Evolutionary conservation across 2,888 invertebrate species (phyloP), one percentile per base, ranked within the genome.

Genomic region (Andrena marginata): DNA sequence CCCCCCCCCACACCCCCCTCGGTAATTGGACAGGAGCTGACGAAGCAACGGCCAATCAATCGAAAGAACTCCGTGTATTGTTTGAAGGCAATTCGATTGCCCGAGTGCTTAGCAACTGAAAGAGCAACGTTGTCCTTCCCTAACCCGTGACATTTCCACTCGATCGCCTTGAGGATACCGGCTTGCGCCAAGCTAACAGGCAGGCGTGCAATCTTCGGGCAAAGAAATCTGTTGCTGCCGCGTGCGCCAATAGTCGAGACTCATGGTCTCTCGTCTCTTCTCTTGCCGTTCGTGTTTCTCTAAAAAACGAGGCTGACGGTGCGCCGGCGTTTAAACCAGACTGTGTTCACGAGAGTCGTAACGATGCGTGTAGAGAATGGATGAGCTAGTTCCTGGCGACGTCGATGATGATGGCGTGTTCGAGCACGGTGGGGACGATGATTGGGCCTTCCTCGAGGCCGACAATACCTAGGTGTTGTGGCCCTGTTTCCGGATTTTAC

Each of bases 401-500:
- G 91, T 92, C 87, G 92, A 93, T 86, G 92, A 90, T 81, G 93
- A 91, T 84, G 92, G 89, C 86, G 91, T 91, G 87, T 92, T 92
- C 87, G 92, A 92, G 89, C 90, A 91, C 85, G 91, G 89, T 84
- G 92, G 90, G 76, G 91, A 92, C 75, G 92, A 91, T 86, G 90
- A 87, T 83, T 87, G 84, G 84, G 89, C 89, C 90, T 91, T 93
- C 91, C 90, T 92, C 92, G 93, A 92, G 91, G 90, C 89, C 79
- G 89, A 90, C 89, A 86, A 78, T 83, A 90, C 93, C 93, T 93
- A 93, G 92, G 93, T 93, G 76, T 92, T 93, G 86, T 93, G 91
- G 42, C 91, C 91, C 74, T 92, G 92, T 80, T 92, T 91, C 67
- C 92, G 94, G 88, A 92, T 92, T 94, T 95, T 95, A 87, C 94